Evolutionary conservation across 2,113 vertebrate species (phyloP), one percentile per base, ranked within the genome.

Genomic region (Thunnus thynnus): DNA sequence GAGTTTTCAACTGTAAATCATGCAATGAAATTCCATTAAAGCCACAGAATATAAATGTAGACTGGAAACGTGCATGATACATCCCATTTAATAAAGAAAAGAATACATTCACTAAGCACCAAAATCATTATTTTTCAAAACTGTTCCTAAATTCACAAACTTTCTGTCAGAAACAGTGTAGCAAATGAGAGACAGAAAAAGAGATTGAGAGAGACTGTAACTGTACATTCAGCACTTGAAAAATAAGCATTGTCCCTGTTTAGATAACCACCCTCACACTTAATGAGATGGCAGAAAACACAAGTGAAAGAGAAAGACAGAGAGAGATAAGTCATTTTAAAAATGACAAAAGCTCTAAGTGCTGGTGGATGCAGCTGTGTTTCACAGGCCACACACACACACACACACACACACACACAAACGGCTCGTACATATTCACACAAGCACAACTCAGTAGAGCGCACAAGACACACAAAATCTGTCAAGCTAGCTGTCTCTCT

Each of bases 341-440:
- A 84, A 78, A 82, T 78, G 57, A 61, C 52, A 73, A 52, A 71
- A 70, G 64, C 58, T 63, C 18, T n/a, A 32, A 72, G 67, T 4
- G 46, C 69, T 32, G 74, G 57, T 83, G 72, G 56, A 58, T 73
- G 67, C 85, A 76, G 80, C 72, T 68, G 63, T 62, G 36, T 9
- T 77, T 76, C 69, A 7, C 47, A 68, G 55, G 61, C 25, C 54
- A 56, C 30, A 30, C 2, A 30, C 27, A 30, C 27, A 30, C 27
- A 30, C 27, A 17, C 44, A 66, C 41, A 55, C 16, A 50, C 65
- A 62, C 11, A 30, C 72, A 80, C 69, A 22, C 22, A 22, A 22
- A 22, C 22, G 22, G 22, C 22, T 22, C 22, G 22, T 22, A 22
- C 22, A 47, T 50, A 60, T 27, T n/a, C 7, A 1, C 50, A 47